Conservation (phyloP, 2,888 invertebrate species). For the Synergus gifuensis region DNA sequence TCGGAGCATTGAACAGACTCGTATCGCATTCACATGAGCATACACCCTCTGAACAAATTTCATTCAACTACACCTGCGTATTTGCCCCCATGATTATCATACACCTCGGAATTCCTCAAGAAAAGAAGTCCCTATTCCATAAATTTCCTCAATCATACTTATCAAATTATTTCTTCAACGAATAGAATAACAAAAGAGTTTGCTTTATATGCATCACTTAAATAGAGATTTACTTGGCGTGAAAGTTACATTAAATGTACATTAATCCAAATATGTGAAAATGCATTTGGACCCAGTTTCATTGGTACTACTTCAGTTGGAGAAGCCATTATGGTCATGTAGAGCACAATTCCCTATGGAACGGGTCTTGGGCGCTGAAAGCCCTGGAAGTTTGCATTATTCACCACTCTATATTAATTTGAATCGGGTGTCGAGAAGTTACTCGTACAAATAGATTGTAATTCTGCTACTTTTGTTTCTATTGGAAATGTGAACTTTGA, state of each 20-base stretch:
- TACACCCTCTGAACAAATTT: constrained; percentile 20
- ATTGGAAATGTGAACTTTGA: neutral
- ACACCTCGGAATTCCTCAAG: neutral
- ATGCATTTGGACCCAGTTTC: constrained; percentile 20
- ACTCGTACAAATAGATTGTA: constrained; percentile 14
- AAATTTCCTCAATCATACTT: too few relatives aligned
- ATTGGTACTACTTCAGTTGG: neutral
- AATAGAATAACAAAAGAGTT: too few relatives aligned
- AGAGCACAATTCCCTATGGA: constrained; percentile 14
- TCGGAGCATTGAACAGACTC: constrained; percentile 16
- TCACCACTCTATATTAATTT: constrained; percentile 31
- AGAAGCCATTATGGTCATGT: constrained; percentile 12
- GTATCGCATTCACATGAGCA: constrained; percentile 34
- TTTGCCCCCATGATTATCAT: neutral
- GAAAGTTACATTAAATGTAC: neutral
- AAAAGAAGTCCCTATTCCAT: too few relatives aligned
- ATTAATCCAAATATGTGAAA: constrained; percentile 18
- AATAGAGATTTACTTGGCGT: neutral
- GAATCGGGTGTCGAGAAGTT: constrained; percentile 29
- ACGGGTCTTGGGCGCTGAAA: constrained; percentile 9
- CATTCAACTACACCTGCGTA: neutral
- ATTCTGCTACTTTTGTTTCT: constrained; percentile 11
- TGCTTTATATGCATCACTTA: too few relatives aligned
- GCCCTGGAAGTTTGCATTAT: constrained; percentile 23
- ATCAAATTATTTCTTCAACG: neutral